Base-by-base conservation (phyloP, 2,797 vertebrate species). In the Halcyon badia region DNA sequence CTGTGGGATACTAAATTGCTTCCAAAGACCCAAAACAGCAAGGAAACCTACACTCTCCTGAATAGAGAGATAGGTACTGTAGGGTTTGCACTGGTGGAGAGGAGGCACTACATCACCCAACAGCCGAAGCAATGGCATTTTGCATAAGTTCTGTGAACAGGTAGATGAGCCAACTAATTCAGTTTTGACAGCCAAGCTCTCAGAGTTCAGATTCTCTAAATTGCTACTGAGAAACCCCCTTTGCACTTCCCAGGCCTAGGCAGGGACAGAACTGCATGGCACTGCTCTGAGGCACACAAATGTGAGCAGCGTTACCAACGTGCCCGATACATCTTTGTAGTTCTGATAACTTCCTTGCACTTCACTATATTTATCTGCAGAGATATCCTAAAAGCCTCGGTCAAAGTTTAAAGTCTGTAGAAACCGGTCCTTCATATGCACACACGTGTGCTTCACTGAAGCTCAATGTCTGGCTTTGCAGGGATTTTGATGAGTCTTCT, bases 271-370 rank as follows among this genome's bases (percentile, higher is more conserved):
- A 28, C 7, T 24, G 28, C 8, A 48, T 5, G 17, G 10, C 30
- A 35, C 60, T 35, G 48, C 4, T 60, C 52, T 75, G 49, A 68
- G 1, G 13, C 22, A 87, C 39, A 41, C 6, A 68, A 52, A 48
- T 0, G 0, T 18, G 44, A 83, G 15, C 4, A 35, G 42, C 2
- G 31, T 16, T 33, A 68, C 13, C 42, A 46, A 1, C 3, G 31
- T 24, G 31, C 70, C 26, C 19, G 24, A 56, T 11, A n/a, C 10
- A 66, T 14, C 60, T 48, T 3, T n/a, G 20, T 18, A 24, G 62
- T 78, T 61, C 66, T 80, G 20, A 3, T 10, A 62, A 60, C 11
- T 20, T 26, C 26, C 22, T 31, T 49, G 33, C 11, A 41, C 31
- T 61, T 66, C 39, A 46, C 10, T 48, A 30, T 42, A 62, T 52